phyloP scores from a whole-genome alignment of 2,113 vertebrate genomes.

The Chloroceryle aenea region DNA sequence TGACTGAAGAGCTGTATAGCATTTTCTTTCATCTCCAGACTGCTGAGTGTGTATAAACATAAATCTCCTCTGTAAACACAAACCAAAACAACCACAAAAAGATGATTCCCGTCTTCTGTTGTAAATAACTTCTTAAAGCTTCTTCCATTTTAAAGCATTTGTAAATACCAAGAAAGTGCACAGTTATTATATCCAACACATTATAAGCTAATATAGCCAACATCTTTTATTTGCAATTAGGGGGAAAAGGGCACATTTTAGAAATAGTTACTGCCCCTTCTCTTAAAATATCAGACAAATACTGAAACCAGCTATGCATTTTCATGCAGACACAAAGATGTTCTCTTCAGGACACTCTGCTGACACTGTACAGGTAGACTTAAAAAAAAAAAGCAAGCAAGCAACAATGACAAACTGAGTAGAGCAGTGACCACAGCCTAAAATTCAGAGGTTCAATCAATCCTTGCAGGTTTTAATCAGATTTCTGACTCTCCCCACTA shows the following conservation, averaged over 20 bases:
- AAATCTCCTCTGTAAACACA: not conserved
- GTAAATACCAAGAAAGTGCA: not conserved
- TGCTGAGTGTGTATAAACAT: not conserved
- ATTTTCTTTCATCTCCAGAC: not conserved
- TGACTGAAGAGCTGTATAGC: not conserved
- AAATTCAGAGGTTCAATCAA: not conserved
- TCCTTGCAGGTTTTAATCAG: not conserved
- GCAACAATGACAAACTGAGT: not conserved
- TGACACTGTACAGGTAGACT: not conserved
- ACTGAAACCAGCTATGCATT: not conserved
- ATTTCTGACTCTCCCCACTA: slow-evolving; percentile 28
- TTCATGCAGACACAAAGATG: not conserved
- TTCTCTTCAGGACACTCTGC: not conserved
- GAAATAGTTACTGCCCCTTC: not conserved
- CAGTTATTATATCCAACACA: not conserved
- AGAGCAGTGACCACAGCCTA: not conserved
- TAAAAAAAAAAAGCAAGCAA: not conserved
- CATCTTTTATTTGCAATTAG: not conserved
- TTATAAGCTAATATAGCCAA: not conserved
- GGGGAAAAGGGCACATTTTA: not conserved
- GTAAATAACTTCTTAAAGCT: not conserved
- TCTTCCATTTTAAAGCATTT: not conserved
- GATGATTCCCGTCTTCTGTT: not conserved
- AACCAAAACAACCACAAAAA: not conserved
- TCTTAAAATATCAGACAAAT: not conserved